Percentiles rank a stretch among this genome's conserved stretches.
Evolutionary conservation across 2,797 vertebrate species (phyloP).

Genomic region (Pangasius sanitwongsei): DNA sequence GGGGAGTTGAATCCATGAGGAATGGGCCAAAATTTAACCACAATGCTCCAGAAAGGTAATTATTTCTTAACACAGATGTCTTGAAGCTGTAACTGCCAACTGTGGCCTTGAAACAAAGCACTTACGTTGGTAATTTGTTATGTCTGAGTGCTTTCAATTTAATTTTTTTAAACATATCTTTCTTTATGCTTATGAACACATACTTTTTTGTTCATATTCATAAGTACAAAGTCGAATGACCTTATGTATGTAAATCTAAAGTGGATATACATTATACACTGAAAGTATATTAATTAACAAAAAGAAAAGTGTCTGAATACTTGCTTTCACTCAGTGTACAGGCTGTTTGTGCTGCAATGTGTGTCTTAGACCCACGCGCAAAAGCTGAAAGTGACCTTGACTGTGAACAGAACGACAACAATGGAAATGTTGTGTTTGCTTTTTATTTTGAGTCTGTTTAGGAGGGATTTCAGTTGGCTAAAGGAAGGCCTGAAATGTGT

Average conservation of each 20-base stretch:
- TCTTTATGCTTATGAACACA: neutral
- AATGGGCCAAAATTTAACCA: too few species aligned
- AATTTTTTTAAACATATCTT: neutral
- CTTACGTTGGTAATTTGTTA: neutral
- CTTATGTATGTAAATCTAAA: neutral
- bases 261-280: neutral
- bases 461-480: neutral
- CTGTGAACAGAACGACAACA: neutral
- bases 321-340: neutral
- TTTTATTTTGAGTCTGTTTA: neutral
- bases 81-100: neutral
- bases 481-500: neutral
- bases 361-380: neutral
- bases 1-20: neutral
- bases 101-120: neutral
- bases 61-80: neutral
- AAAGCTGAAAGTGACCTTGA: conserved; percentile 7
- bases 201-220: neutral
- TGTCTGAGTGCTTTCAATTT: neutral
- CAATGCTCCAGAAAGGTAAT: neutral
- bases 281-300: neutral
- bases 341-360: neutral
- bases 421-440: neutral
- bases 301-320: neutral
- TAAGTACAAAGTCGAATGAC: neutral